phyloP scores from a whole-genome alignment of 37 sponge, comb jelly and placozoan genomes.

The Corticium candelabrum region DNA sequence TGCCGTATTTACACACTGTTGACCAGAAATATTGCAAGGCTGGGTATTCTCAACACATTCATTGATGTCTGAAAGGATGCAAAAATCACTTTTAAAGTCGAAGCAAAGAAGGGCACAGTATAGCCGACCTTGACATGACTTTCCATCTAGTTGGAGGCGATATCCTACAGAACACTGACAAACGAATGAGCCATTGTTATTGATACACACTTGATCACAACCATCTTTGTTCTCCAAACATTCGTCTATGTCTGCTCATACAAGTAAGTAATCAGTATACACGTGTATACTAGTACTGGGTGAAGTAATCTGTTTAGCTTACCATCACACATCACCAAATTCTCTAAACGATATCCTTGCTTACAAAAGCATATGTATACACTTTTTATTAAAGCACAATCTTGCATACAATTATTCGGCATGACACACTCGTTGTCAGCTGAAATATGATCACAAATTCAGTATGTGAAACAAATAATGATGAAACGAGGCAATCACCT shows the following conservation, averaged over 20 bases:
- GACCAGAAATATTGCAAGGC: too few species aligned
- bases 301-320: too few species aligned
- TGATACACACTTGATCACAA: conserved; percentile 13
- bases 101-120: too few species aligned
- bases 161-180: conserved; percentile 8
- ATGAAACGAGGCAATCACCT: conserved; percentile 12
- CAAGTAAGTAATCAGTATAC: neutral
- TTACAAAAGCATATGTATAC: neutral
- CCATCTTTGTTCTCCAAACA: neutral
- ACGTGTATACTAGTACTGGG: too few species aligned
- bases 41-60: too few species aligned
- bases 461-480: neutral
- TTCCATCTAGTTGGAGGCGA: too few species aligned
- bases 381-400: neutral
- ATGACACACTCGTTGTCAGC: neutral
- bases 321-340: neutral
- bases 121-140: too few species aligned
- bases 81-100: too few species aligned
- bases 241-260: conserved; percentile 8
- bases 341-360: neutral
- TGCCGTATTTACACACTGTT: too few species aligned
- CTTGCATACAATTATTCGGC: neutral
- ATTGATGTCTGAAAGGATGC: too few species aligned
- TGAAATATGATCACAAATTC: neutral
- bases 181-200: conserved; percentile 16